phyloP scores from a whole-genome alignment of 1,140 invertebrate genomes.

The Drosophila tsacasi region DNA sequence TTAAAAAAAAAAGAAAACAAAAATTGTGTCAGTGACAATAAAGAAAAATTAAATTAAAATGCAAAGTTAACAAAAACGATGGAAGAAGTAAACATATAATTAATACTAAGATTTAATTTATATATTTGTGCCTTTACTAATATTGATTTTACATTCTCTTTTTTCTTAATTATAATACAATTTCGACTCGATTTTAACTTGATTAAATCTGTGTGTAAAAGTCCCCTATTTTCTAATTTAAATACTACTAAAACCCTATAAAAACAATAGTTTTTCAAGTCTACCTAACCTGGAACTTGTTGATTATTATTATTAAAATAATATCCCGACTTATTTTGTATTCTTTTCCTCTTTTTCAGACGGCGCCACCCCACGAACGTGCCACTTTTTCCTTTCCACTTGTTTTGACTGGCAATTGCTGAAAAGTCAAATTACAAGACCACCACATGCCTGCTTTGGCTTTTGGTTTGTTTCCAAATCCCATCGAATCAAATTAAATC shows the following conservation, averaged over 20 bases:
- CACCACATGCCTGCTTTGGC: neutral
- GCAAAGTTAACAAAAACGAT: neutral
- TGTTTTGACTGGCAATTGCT: slow-evolving; percentile 15
- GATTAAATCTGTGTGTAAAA: neutral
- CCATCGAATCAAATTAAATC: slow-evolving; percentile 1
- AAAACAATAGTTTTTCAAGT: neutral
- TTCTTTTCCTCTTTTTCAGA: neutral
- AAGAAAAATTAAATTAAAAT: slow-evolving; percentile 4
- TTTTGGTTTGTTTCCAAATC: neutral
- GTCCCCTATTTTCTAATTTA: neutral
- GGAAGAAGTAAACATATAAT: too few species aligned
- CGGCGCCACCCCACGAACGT: slow-evolving; percentile 14
- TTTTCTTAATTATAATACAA: neutral
- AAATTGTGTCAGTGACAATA: slow-evolving; percentile 2
- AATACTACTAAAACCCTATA: neutral
- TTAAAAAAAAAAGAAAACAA: neutral
- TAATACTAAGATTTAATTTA: neutral
- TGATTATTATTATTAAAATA: neutral
- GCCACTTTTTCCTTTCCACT: slow-evolving; percentile 15
- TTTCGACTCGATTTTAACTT: neutral
- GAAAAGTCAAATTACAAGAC: slow-evolving; percentile 25
- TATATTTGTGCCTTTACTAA: neutral
- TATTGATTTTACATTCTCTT: neutral
- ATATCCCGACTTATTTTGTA: neutral
- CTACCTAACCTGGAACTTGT: neutral